Base-by-base conservation (phyloP, 2,888 invertebrate genomes). In the Amphipoea lucens region DNA sequence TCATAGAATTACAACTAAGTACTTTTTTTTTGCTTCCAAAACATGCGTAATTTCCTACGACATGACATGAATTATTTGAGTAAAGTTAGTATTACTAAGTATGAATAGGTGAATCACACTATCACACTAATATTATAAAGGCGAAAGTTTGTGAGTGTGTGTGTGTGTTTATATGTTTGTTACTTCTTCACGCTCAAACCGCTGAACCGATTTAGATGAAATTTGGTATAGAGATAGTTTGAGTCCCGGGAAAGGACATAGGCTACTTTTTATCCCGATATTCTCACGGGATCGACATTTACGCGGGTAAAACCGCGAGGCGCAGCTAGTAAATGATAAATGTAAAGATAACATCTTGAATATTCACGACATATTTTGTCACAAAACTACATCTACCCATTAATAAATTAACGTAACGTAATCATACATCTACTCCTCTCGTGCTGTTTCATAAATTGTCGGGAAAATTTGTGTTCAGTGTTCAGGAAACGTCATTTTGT, bases 401-500 rank as follows among this genome's bases (percentile, higher is more conserved):
- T 62, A 48, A 62, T 36, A 66, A 76, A 83, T 79, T 57, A 77
- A 45, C 12, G 6, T 20, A 42, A 12, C 17, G 6, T n/a, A n/a
- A n/a, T n/a, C n/a, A n/a, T n/a, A n/a, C n/a, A 20, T 2, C 12
- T 45, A 2, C 6, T 40, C 29, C 6, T 23, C 42, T 62, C 20
- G 23, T 2, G 36, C 14, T 40, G 17, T 29, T 68, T 23, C 48
- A 45, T 54, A 62, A 54, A 57, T 62, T 54, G 45, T 29, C 67
- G 14, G 6, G 54, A 66, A 66, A 76, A 40, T 57, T 83, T 29
- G 42, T 83, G 68, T 83, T 65, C 65, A 29, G 67, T 62, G 20
- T 82, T 51, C 62, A 63, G 81, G 67, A 80, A 80, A 67, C 54
- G 54, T 57, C 62, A 82, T 63, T 72, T 68, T 68, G 85, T 48